phyloP scores from a whole-genome alignment of 2,888 invertebrate genomes.

The Stegana nigrithorax region DNA sequence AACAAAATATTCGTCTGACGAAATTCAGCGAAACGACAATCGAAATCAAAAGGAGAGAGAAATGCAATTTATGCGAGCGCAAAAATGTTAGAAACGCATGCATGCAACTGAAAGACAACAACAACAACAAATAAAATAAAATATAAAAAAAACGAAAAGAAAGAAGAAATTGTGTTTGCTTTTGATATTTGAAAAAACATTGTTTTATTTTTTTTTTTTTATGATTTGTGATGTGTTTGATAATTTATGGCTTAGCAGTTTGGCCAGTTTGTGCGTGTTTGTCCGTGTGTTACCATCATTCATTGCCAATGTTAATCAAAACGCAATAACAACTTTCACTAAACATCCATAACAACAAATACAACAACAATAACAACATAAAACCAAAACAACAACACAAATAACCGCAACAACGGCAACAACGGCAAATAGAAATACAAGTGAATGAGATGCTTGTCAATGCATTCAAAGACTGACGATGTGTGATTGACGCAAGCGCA shows the following conservation, averaged over 20 bases:
- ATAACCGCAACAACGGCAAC: background rate
- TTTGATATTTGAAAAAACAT: slow-evolving; percentile 12
- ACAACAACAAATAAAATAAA: background rate
- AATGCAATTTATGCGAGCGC: slow-evolving; percentile 21
- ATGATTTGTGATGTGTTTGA: slow-evolving; percentile 1
- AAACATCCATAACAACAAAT: background rate
- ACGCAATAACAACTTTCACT: slow-evolving; percentile 58
- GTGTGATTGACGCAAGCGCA: too few relatives aligned
- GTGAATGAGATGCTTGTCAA: background rate
- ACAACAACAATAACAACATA: background rate
- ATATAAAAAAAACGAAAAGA: slow-evolving; percentile 26
- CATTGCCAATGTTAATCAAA: slow-evolving; percentile 30
- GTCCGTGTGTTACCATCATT: background rate
- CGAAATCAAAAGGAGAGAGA: too few relatives aligned
- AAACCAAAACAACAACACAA: background rate
- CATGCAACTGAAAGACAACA: background rate
- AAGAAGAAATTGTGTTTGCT: slow-evolving; percentile 28
- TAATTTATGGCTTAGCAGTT: slow-evolving; percentile 32
- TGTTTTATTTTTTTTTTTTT: background rate
- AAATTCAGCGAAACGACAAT: too few relatives aligned
- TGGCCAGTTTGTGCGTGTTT: slow-evolving; percentile 35
- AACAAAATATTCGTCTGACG: too few relatives aligned
- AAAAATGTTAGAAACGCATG: slow-evolving; percentile 21
- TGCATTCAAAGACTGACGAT: too few relatives aligned
- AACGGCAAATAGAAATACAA: background rate